Evolutionary conservation across 2,113 vertebrate genomes (phyloP).

Genomic region (Colossoma macropomum): DNA sequence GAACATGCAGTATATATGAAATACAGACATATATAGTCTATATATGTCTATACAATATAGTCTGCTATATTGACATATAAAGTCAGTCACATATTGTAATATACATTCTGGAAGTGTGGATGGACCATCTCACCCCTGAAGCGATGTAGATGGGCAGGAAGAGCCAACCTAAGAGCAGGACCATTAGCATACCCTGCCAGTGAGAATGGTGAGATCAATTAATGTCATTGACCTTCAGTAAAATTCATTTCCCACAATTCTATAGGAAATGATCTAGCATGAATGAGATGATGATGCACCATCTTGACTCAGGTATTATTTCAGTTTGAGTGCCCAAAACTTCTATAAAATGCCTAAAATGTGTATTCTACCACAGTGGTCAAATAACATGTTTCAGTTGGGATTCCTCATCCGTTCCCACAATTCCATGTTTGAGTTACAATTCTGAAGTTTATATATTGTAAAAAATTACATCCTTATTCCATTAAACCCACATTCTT

Average conservation of each 20-base stretch:
- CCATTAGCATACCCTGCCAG: slow-evolving; percentile 87
- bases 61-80: not conserved
- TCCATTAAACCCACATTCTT: too few species aligned
- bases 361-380: too few species aligned
- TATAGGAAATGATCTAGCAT: not conserved
- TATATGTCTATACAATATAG: too few species aligned
- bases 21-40: not conserved
- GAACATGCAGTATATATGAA: not conserved
- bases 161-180: slow-evolving; percentile 91
- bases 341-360: too few species aligned
- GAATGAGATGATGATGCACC: not conserved
- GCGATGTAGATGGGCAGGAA: slow-evolving; percentile 96
- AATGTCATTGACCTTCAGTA: not conserved
- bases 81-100: not conserved
- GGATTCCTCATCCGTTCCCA: too few species aligned
- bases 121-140: slow-evolving; percentile 82
- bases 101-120: not conserved
- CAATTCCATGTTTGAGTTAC: too few species aligned
- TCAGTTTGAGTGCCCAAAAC: too few species aligned
- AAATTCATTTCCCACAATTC: not conserved
- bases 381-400: too few species aligned
- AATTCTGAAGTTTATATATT: too few species aligned
- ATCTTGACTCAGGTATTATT: too few species aligned
- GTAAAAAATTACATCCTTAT: too few species aligned
- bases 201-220: not conserved